Evolutionary conservation across 2,888 invertebrate genomes (phyloP).

Genomic region (Lepetodrilus schrolli): DNA sequence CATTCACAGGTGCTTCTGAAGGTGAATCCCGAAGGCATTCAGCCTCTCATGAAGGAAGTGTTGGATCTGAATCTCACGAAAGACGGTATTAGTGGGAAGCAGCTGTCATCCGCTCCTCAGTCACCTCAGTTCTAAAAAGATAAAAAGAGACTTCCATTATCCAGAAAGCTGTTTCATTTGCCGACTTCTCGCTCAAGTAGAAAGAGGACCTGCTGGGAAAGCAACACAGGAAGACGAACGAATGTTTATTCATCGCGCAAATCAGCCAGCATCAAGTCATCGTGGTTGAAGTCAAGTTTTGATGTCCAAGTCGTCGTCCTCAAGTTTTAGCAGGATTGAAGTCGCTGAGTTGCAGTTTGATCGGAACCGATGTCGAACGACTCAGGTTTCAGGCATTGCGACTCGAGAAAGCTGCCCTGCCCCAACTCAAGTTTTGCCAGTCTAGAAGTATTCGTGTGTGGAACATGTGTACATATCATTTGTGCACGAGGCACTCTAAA

Average conservation of each 20-base stretch:
- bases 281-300: too few relatives aligned
- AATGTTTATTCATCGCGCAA: too few relatives aligned
- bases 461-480: conserved; percentile 18
- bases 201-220: too few relatives aligned
- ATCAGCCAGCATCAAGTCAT: too few relatives aligned
- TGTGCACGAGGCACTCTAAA: conserved; percentile 22
- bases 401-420: conserved; percentile 13
- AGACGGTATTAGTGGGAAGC: too few relatives aligned
- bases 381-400: background rate
- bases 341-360: background rate
- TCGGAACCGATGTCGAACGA: background rate
- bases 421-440: conserved; percentile 17
- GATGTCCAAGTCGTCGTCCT: too few relatives aligned
- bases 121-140: too few relatives aligned
- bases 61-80: conserved; percentile 83
- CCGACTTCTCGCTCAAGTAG: too few relatives aligned
- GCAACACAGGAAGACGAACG: too few relatives aligned
- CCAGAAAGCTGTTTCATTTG: too few relatives aligned
- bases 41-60: conserved; percentile 94
- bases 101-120: background rate
- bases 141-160: too few relatives aligned
- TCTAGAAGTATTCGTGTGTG: conserved; percentile 18
- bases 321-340: background rate
- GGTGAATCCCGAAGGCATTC: conserved; percentile 93
- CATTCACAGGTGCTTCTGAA: conserved; percentile 93